A percentile compares a stretch with the other conserved stretches of the same genome.
Conservation (phyloP, 2,113 vertebrate genomes). For the Kryptolebias marmoratus region DNA sequence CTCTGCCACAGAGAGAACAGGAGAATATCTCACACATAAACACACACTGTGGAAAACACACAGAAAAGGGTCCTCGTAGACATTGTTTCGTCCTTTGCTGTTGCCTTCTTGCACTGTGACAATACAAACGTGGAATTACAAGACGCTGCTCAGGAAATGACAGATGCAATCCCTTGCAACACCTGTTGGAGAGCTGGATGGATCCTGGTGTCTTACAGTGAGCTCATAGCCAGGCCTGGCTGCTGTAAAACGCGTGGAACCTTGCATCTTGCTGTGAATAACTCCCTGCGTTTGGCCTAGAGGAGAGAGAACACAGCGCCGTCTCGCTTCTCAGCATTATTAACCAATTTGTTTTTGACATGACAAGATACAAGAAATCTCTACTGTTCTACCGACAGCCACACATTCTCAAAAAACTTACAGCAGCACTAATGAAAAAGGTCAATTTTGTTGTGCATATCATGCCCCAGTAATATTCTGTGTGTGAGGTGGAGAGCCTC, state of each 20-base stretch:
- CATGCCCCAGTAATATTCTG: slow-evolving; percentile 12
- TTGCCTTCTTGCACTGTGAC: slow-evolving; percentile 56
- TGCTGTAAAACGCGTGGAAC: slow-evolving; percentile 29
- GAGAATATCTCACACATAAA: slow-evolving; percentile 40
- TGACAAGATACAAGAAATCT: neutral
- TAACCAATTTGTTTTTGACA: slow-evolving; percentile 23
- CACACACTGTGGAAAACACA: slow-evolving; percentile 24
- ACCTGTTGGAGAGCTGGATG: slow-evolving; percentile 35
- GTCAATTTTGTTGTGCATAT: slow-evolving; percentile 46
- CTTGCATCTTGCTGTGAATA: slow-evolving; percentile 26
- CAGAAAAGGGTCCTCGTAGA: slow-evolving; percentile 42
- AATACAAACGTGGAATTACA: slow-evolving; percentile 37
- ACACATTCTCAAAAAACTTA: slow-evolving; percentile 2
- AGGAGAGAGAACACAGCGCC: slow-evolving; percentile 20
- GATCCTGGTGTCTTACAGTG: slow-evolving; percentile 23
- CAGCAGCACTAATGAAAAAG: slow-evolving; percentile 29
- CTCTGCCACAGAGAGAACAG: slow-evolving; percentile 43
- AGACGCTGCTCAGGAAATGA: slow-evolving; percentile 44
- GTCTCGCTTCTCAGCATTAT: slow-evolving; percentile 23
- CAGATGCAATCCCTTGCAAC: slow-evolving; percentile 44
- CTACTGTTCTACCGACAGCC: neutral
- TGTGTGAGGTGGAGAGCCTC: slow-evolving; percentile 58
- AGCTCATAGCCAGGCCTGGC: slow-evolving; percentile 64
- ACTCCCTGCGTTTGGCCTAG: slow-evolving; percentile 36
- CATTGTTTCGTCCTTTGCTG: slow-evolving; percentile 50